Evolutionary conservation across 2,888 invertebrate genomes (phyloP).

Genomic region (Conchocele bisecta): DNA sequence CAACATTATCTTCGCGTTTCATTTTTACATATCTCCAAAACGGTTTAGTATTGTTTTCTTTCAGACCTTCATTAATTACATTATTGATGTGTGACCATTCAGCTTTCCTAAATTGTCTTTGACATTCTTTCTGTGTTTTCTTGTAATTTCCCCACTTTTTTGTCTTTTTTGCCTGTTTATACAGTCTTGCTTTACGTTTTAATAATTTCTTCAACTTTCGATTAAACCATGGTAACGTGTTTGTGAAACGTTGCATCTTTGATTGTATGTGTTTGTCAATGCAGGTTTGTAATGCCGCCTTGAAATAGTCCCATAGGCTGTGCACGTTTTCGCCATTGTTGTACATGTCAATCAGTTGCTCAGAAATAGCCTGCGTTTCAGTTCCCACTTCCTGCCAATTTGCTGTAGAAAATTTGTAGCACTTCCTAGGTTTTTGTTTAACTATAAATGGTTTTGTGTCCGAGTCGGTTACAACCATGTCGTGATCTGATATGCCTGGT

Average conservation of each 20-base stretch:
- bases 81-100: constrained; percentile 33
- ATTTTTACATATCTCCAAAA: constrained; percentile 39
- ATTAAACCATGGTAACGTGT: background rate
- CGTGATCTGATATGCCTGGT: no score
- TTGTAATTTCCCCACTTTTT: constrained; percentile 17
- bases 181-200: constrained; percentile 2
- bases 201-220: background rate
- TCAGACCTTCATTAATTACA: constrained; percentile 15
- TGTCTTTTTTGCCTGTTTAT: constrained; percentile 7
- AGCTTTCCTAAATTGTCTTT: constrained; percentile 20
- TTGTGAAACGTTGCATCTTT: background rate
- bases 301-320: constrained; percentile 12
- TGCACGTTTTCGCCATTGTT: background rate
- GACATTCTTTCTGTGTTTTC: constrained; percentile 14
- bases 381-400: constrained; percentile 28
- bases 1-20: constrained; percentile 22
- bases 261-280: constrained; percentile 1
- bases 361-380: background rate
- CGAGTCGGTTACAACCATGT: no score
- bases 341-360: background rate
- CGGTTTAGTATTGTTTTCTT: constrained; percentile 23
- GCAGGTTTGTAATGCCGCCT: background rate
- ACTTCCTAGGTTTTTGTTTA: constrained; percentile 25
- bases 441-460: constrained; percentile 27
- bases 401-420: constrained; percentile 23